phyloP scores from a whole-genome alignment of 2,113 vertebrate species.

The Gadus chalcogrammus region DNA sequence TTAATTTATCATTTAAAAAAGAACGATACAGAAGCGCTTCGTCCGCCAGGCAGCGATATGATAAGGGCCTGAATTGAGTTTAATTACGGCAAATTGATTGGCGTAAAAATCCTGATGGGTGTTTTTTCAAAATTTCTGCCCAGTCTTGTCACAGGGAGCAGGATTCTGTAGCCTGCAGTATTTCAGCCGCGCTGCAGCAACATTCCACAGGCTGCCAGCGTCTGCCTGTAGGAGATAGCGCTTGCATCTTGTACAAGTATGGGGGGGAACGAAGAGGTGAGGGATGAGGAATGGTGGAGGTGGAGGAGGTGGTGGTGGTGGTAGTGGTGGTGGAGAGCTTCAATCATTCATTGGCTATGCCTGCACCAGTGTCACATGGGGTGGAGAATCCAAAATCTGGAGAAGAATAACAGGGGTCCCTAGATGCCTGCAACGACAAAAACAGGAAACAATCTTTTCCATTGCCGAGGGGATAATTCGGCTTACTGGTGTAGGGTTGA shows the following conservation, averaged over 20 bases:
- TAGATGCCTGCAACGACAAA: conserved; percentile 35
- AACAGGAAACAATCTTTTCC: conserved; percentile 2
- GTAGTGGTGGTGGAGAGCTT: conserved; percentile 15
- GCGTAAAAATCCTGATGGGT: conserved; percentile 57
- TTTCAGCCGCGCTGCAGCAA: conserved; percentile 24
- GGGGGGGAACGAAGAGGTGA: conserved; percentile 20
- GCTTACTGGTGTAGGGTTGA: conserved; percentile 28
- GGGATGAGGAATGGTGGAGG: background rate
- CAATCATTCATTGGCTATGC: conserved; percentile 58
- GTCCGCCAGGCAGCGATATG: conserved; percentile 33
- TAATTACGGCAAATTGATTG: conserved; percentile 56
- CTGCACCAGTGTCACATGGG: conserved; percentile 37
- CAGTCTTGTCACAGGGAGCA: conserved; percentile 51
- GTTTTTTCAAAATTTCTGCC: conserved; percentile 58
- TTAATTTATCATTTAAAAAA: too few species aligned
- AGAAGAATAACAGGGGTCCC: conserved; percentile 30
- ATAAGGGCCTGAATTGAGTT: conserved; percentile 20
- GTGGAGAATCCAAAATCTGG: conserved; percentile 18
- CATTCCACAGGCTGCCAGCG: conserved; percentile 34
- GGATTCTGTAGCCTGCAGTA: conserved; percentile 43
- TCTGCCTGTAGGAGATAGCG: conserved; percentile 57
- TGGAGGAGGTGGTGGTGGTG: background rate
- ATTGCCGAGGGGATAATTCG: conserved; percentile 5
- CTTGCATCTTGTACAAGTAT: conserved; percentile 30
- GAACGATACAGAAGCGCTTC: background rate